Percentiles rank a stretch among this genome's conserved stretches.
Conservation (phyloP, 2,797 vertebrate species). For the Hylomyscus alleni region DNA sequence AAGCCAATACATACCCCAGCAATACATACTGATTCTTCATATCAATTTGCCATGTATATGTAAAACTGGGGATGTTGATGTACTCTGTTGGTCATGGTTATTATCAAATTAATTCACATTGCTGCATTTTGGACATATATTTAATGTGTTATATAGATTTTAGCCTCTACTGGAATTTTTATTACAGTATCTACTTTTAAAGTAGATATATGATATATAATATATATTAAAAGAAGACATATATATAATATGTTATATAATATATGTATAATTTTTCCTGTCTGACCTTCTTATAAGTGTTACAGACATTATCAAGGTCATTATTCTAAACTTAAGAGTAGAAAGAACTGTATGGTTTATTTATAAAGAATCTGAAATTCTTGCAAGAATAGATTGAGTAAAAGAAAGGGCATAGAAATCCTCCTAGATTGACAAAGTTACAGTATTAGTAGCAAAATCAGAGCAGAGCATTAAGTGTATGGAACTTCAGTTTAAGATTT, state of each 20-base stretch:
- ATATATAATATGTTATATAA: background rate
- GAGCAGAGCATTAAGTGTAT: background rate
- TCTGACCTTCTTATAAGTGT: background rate
- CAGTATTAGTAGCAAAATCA: background rate
- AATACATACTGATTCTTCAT: background rate
- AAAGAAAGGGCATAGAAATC: background rate
- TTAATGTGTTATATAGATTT: background rate
- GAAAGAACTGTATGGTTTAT: background rate
- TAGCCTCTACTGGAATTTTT: background rate
- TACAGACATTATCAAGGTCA: constrained; percentile 4
- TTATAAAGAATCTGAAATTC: background rate
- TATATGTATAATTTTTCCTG: background rate
- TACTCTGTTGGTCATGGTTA: background rate
- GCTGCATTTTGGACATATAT: background rate
- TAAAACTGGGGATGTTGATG: background rate
- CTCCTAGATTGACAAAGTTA: background rate
- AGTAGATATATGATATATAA: background rate
- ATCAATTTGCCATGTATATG: background rate
- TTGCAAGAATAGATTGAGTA: constrained; percentile 39
- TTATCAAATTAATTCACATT: background rate
- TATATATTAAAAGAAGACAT: background rate
- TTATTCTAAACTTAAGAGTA: background rate
- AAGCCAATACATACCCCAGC: too few relatives aligned
- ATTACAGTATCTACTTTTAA: background rate
- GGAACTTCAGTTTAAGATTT: background rate